Percentiles rank a stretch among this genome's conserved stretches.
Conservation (phyloP, 2,113 vertebrate species). For the Pseudorectes ferrugineus region DNA sequence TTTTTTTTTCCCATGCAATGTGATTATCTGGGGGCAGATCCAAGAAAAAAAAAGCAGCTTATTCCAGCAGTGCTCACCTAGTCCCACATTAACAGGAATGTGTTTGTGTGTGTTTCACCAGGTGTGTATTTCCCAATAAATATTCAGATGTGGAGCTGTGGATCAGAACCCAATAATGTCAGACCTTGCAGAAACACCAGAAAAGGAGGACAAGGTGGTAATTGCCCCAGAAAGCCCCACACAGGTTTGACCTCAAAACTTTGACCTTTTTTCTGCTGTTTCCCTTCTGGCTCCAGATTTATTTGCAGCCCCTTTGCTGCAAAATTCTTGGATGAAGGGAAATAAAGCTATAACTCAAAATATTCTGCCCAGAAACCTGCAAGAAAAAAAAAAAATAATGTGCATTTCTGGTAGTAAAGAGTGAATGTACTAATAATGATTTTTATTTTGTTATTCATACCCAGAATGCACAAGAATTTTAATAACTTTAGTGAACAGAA, state of each 20-base stretch:
- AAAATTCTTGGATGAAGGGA: neutral
- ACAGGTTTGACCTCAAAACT: neutral
- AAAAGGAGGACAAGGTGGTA: neutral
- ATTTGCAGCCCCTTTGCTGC: neutral
- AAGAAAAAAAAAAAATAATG: neutral
- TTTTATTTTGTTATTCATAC: neutral
- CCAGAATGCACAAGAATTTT: neutral
- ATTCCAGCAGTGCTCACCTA: neutral
- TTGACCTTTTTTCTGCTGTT: neutral
- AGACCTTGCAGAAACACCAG: neutral
- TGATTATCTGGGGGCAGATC: neutral
- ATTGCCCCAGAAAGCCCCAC: neutral
- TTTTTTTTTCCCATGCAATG: neutral
- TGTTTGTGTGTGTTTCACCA: neutral
- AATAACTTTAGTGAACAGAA: slow-evolving; percentile 4
- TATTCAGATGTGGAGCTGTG: neutral
- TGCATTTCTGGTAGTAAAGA: neutral
- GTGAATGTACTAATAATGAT: neutral
- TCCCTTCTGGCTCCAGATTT: neutral
- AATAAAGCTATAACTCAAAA: slow-evolving; percentile 6
- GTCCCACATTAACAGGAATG: neutral
- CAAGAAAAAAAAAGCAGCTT: neutral
- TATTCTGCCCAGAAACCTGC: neutral
- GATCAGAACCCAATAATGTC: neutral
- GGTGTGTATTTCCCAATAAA: neutral